Evolutionary conservation across 2,113 vertebrate species (phyloP), one percentile per base, ranked within the genome.

Genomic region (Rynchops niger): DNA sequence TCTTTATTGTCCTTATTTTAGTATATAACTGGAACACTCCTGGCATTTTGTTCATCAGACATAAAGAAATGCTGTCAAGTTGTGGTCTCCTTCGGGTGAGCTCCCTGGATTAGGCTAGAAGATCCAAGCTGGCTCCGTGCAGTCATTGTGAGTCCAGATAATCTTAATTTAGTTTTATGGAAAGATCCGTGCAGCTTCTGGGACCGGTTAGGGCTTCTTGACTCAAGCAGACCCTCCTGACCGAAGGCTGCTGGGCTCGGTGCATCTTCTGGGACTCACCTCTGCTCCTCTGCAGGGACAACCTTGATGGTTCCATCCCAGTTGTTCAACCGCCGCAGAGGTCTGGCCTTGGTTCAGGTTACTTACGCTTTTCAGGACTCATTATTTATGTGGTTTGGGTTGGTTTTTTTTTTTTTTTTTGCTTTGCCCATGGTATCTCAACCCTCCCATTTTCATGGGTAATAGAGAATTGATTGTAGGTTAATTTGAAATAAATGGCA

Each of bases 311-410:
- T 52, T 49, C 72, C 42, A 47, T 58, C 47, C 26, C 47, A 67
- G 67, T 4, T 29, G 14, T 78, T 73, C 19, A 36, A 45, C n/a
- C 0, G 0, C 38, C 3, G 4, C 83, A 45, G n/a, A 69, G 49
- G 55, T 88, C 58, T 62, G 45, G 23, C 16, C 32, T 69, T 63
- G 29, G 14, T 70, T 81, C 36, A 56, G 42, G 32, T 43, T 67
- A n/a, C 13, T 49, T 23, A 19, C 0, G 7, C 47, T 72, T 93
- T 86, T 77, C 16, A 66, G 38, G 32, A 69, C 9, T 72, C 21
- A 7, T 71, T 63, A 43, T 71, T 91, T 63, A 30, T 36, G 10
- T 66, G 30, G 4, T 87, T 59, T 30, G 14, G 30, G 30, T 1
- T n/a, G n/a, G n/a, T n/a, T n/a, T n/a, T n/a, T n/a, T n/a, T n/a